A percentile compares a stretch with the other conserved stretches of the same genome.
Evolutionary conservation across 2,797 vertebrate species (phyloP).

Genomic region (Poliocrania exsul): DNA sequence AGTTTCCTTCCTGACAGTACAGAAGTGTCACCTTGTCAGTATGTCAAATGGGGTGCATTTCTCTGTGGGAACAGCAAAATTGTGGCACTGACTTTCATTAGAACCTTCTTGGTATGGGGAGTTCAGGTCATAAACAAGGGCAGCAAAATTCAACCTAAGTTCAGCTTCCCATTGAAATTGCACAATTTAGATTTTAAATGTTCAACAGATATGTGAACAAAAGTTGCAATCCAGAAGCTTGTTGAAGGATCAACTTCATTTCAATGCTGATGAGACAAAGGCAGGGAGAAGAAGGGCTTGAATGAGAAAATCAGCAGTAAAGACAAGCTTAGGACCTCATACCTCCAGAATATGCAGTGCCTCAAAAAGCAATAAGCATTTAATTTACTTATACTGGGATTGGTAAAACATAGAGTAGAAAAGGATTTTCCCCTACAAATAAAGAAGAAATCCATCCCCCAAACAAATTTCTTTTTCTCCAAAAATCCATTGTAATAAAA

Average conservation of each 20-base stretch:
- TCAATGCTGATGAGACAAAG: not conserved
- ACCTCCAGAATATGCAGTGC: not conserved
- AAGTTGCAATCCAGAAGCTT: not conserved
- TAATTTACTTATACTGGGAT: not conserved
- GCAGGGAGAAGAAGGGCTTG: not conserved
- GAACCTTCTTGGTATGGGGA: not conserved
- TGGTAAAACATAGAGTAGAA: not conserved
- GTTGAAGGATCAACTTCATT: not conserved
- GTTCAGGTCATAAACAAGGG: not conserved
- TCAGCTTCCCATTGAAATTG: not conserved
- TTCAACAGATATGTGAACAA: not conserved
- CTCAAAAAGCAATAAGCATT: not conserved
- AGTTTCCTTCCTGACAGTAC: not conserved
- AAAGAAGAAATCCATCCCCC: not conserved
- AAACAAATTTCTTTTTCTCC: not conserved
- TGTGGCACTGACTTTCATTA: not conserved
- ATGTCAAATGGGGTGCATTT: not conserved
- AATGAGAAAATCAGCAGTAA: not conserved
- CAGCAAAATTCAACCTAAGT: not conserved
- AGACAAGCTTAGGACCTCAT: not conserved
- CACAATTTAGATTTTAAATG: not conserved
- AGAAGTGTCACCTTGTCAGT: not conserved
- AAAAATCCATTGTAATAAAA: not conserved
- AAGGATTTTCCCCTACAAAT: not conserved
- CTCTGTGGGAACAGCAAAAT: not conserved